Conservation (phyloP, 2,888 invertebrate genomes). For the Dendrolimus houi region DNA sequence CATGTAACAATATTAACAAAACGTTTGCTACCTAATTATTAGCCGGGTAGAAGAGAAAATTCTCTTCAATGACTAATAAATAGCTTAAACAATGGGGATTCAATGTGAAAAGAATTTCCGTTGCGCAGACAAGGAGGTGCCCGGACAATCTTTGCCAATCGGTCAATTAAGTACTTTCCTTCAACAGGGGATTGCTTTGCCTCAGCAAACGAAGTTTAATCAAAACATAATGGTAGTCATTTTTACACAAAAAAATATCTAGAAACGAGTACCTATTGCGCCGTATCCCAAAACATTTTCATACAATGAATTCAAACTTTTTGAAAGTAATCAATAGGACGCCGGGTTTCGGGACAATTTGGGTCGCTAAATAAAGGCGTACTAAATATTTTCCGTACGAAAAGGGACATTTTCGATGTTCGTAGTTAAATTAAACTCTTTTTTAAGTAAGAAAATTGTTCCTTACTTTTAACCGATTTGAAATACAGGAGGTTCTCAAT, state of each 20-base stretch:
- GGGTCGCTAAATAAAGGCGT: not conserved
- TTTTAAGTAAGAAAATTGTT: too few relatives aligned
- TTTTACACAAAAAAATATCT: not conserved
- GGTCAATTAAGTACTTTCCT: slow-evolving; percentile 25
- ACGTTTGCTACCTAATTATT: not conserved
- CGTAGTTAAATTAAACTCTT: too few relatives aligned
- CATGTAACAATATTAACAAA: too few relatives aligned
- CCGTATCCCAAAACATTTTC: not conserved
- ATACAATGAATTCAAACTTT: not conserved
- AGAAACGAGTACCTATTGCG: not conserved
- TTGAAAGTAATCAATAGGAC: not conserved
- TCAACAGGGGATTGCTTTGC: slow-evolving; percentile 11
- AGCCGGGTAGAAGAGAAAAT: slow-evolving; percentile 6
- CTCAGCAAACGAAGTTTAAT: not conserved
- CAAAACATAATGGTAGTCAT: not conserved
- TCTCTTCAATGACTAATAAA: slow-evolving; percentile 12
- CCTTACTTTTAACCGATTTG: too few relatives aligned
- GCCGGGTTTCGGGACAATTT: not conserved
- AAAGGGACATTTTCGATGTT: not conserved
- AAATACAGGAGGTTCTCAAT: too few relatives aligned
- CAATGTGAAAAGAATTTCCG: slow-evolving; percentile 8
- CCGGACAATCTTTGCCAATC: slow-evolving; percentile 26
- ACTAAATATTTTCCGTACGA: not conserved
- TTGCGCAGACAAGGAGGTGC: slow-evolving; percentile 6
- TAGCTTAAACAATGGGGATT: slow-evolving; percentile 13